These are phyloP conservation scores for Syngnathus scovelli DNA, from an alignment of 2,113 vertebrate species.

Conservation along the genomic window DNA sequence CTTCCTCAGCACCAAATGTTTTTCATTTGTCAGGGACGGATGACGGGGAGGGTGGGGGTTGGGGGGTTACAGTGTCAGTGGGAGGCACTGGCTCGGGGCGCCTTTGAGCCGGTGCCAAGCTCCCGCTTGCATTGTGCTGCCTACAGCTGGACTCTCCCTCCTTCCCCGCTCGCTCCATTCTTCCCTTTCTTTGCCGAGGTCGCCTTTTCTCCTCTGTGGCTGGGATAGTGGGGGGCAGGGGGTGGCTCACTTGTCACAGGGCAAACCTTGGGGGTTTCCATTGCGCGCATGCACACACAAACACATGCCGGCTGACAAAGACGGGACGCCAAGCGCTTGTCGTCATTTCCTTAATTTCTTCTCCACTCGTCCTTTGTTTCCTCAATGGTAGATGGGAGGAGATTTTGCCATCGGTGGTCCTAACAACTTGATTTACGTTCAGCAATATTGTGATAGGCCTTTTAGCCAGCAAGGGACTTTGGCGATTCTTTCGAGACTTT, in stretches of 20 bases:
- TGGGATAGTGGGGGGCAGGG: slow-evolving; percentile 20
- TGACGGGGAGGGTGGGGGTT: slow-evolving; percentile 48
- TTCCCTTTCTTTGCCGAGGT: slow-evolving; percentile 42
- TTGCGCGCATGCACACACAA: slow-evolving; percentile 35
- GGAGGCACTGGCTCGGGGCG: slow-evolving; percentile 77
- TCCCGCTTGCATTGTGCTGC: slow-evolving; percentile 75
- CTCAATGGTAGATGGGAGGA: background rate
- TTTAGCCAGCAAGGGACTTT: background rate
- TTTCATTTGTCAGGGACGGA: slow-evolving; percentile 78
- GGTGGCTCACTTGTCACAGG: slow-evolving; percentile 61
- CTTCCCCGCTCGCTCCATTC: slow-evolving; percentile 53
- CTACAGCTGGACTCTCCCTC: slow-evolving; percentile 80
- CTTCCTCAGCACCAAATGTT: slow-evolving; percentile 70
- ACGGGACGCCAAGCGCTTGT: slow-evolving; percentile 1
- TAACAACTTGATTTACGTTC: background rate
- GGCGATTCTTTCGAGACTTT: too few relatives aligned
- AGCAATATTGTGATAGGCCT: background rate
- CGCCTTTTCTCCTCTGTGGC: slow-evolving; percentile 18
- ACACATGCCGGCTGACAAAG: slow-evolving; percentile 20
- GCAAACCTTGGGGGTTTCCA: slow-evolving; percentile 59
- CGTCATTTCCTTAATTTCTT: background rate
- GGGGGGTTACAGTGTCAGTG: slow-evolving; percentile 59
- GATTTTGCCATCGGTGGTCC: background rate
- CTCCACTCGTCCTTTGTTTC: background rate
- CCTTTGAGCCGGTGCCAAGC: slow-evolving; percentile 86